Base-by-base conservation (phyloP, 2,797 vertebrate genomes). In the Babyrousa celebensis region DNA sequence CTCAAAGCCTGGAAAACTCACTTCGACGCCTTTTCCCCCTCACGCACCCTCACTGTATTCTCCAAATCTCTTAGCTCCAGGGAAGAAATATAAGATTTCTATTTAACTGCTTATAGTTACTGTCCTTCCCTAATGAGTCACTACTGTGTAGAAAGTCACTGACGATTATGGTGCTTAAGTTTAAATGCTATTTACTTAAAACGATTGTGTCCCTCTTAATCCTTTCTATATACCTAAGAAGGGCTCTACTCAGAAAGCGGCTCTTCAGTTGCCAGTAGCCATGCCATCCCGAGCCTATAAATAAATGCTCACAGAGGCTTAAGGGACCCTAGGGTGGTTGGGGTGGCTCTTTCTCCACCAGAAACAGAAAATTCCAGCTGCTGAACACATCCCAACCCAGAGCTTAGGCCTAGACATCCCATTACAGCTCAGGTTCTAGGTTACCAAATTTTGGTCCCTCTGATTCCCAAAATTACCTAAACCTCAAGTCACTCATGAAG, bases 141-240 rank as follows among this genome's bases (percentile, higher is more conserved):
- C 29, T 32, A 21, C 12, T 20, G 0, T 65, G 65, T 79, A 75
- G 52, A 75, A 92, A 65, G 65, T 29, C 36, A 60, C 52, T 29
- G 11, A 87, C 80, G 62, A 79, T 70, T 58, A 68, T 20, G 8
- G 67, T 43, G 56, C 40, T 48, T 67, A 75, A 68, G 27, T 68
- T 88, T 88, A 84, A 48, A 60, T 78, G 17, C 17, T 36, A 65
- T 83, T 83, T 62, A 21, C 23, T 88, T 89, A 75, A 68, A 78
- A 74, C 43, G 29, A 5, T 2, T 79, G 43, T 85, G 48, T 48
- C 20, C n/a, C 5, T 63, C 6, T 72, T 40, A n/a, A 12, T 27
- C 29, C 29, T 36, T 40, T n/a, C 17, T 75, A 32, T 27, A 48
- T 54, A 71, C 60, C 43, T 32, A 75, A 87, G 36, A 75, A 87